Conservation (phyloP, 2,113 vertebrate genomes). For the Quiscalus mexicanus region DNA sequence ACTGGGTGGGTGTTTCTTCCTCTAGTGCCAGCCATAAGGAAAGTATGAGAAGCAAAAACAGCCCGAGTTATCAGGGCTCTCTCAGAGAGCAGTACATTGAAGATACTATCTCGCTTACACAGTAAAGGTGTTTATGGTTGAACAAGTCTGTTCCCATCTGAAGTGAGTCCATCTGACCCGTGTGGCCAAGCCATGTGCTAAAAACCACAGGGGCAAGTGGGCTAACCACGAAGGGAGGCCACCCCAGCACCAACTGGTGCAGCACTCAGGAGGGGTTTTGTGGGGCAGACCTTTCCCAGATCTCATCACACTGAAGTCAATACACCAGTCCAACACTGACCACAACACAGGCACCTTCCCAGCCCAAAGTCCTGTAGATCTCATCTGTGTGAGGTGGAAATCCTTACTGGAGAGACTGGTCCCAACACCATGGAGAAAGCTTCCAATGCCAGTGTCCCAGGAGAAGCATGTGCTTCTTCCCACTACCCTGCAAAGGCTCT, state of each 20-base stretch:
- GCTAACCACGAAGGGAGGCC: background rate
- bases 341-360: background rate
- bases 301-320: background rate
- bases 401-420: background rate
- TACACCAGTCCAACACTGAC: background rate
- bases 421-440: background rate
- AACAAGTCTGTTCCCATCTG: background rate
- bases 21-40: background rate
- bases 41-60: background rate
- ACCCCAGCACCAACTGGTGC: background rate
- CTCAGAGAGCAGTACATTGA: background rate
- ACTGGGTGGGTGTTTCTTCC: background rate
- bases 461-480: background rate
- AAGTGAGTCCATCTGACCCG: background rate
- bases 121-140: constrained; percentile 7
- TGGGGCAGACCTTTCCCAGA: background rate
- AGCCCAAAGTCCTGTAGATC: background rate
- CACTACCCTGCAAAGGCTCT: background rate
- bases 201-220: background rate
- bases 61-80: background rate
- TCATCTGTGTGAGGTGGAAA: background rate
- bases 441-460: background rate
- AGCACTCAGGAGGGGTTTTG: background rate
- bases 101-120: background rate
- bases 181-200: background rate